Base-by-base conservation (phyloP, 2,797 vertebrate genomes). In the Nannoperca obscura region DNA sequence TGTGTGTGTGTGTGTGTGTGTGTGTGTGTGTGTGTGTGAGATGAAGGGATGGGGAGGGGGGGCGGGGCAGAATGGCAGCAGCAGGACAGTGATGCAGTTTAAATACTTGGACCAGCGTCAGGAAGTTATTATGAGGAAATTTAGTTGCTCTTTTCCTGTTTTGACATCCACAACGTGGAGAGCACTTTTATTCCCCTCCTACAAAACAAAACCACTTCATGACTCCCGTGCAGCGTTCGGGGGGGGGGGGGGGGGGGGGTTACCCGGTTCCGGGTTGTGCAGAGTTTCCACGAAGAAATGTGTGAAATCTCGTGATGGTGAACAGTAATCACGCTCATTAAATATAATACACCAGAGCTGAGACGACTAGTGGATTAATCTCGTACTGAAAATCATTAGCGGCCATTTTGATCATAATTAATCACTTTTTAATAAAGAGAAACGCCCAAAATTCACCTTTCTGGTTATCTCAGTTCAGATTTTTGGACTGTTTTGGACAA, bases 51-150 rank as follows among this genome's bases (percentile, higher is more conserved):
- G 49, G 76, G 76, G 75, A 63, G 60, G 69, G 34, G 81, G 68
- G 68, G n/a, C n/a, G n/a, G 83, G 27, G 71, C 81, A 77, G 74
- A 78, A 50, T 85, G 85, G 88, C 83, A 80, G 86, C 38, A 80
- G 74, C 17, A 7, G 74, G 57, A 71, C 66, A 52, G 52, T 50
- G 80, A 82, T 74, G 81, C 68, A 61, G 87, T 78, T 83, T 74
- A 73, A 85, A 88, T 80, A 76, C 76, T 88, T 88, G 83, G 89
- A 86, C 32, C 72, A 50, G 80, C 58, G 27, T 83, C 93, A 92
- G 92, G 92, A 92, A 91, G 89, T 88, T 87, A 76, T 92, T 90
- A 89, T 86, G 90, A 74, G 81, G 78, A 92, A 34, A 91, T 92
- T 72, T 76, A 75, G 80, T 88, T 81, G 78, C 88, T 82, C 84